A percentile compares a stretch with the other conserved stretches of the same genome.
These are phyloP conservation scores for Xiphorhynchus erythropygius DNA, from an alignment of 2,797 vertebrate species.

Conservation along the genomic window DNA sequence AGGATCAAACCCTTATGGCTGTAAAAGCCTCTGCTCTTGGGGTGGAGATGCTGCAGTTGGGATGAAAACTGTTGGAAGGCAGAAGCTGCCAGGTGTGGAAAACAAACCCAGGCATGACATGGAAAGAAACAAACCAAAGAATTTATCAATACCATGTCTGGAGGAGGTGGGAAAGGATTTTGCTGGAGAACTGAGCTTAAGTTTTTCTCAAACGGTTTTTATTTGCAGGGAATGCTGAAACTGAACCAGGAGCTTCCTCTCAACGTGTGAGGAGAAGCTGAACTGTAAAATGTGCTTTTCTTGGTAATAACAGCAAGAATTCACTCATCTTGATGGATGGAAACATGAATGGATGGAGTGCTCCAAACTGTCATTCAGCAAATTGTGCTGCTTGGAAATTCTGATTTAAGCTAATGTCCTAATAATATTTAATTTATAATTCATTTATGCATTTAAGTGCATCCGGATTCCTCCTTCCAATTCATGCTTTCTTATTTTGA, in stretches of 20 bases:
- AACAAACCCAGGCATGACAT: neutral
- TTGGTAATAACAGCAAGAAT: neutral
- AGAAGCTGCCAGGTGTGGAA: neutral
- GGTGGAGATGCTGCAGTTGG: neutral
- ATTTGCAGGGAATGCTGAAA: neutral
- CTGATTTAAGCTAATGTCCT: neutral
- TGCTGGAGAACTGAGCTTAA: neutral
- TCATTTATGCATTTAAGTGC: neutral
- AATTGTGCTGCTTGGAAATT: neutral
- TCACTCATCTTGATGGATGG: neutral
- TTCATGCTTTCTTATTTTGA: neutral
- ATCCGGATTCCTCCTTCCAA: neutral
- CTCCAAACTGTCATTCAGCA: neutral
- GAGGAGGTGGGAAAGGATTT: neutral
- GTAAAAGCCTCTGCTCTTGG: neutral
- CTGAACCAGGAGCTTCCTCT: neutral
- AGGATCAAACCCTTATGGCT: neutral
- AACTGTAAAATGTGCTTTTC: neutral
- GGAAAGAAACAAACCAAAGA: neutral
- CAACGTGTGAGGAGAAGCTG: neutral
- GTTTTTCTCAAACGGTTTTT: neutral
- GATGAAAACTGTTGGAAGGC: neutral
- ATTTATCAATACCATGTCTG: fast-evolving
- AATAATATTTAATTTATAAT: neutral
- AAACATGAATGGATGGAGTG: neutral